A percentile compares a stretch with the other conserved stretches of the same genome.
Conservation (phyloP, 2,797 vertebrate genomes). For the Tiaroga cobitis region DNA sequence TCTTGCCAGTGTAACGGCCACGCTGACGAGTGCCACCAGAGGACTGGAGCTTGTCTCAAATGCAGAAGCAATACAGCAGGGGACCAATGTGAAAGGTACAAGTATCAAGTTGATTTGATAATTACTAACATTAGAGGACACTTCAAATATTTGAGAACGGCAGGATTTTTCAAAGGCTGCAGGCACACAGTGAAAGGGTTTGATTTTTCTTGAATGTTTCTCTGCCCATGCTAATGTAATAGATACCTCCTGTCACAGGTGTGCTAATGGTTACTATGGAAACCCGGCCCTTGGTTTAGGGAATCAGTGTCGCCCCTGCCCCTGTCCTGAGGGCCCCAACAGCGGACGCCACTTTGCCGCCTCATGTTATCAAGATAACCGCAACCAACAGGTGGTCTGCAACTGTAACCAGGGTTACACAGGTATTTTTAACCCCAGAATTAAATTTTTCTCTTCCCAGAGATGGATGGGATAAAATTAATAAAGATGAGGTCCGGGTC, state of each 20-base stretch:
- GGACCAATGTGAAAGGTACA: slow-evolving; percentile 87
- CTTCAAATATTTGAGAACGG: not conserved
- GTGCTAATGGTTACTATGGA: slow-evolving; percentile 87
- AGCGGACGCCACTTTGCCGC: slow-evolving; percentile 89
- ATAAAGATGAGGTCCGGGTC: slow-evolving; percentile 7
- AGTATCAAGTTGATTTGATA: not conserved
- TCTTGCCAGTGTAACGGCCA: slow-evolving; percentile 91
- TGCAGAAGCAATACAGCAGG: slow-evolving; percentile 87
- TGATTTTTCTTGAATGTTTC: not conserved
- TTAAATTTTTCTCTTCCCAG: not conserved
- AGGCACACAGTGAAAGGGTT: not conserved
- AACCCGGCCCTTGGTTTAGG: slow-evolving; percentile 85
- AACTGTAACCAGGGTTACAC: slow-evolving; percentile 93
- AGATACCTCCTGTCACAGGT: slow-evolving; percentile 74
- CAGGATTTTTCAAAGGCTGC: not conserved
- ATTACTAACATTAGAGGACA: not conserved
- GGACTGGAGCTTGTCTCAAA: slow-evolving; percentile 80
- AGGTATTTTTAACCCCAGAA: slow-evolving; percentile 75
- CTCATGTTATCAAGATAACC: slow-evolving; percentile 92
- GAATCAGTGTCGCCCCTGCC: slow-evolving; percentile 90
- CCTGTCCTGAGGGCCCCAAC: slow-evolving; percentile 89
- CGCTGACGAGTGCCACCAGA: slow-evolving; percentile 82
- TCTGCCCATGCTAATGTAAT: not conserved
- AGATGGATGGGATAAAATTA: not conserved
- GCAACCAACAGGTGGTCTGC: slow-evolving; percentile 86